phyloP scores from a whole-genome alignment of 2,888 invertebrate species.

The Mesorhabditis spiculigera region DNA sequence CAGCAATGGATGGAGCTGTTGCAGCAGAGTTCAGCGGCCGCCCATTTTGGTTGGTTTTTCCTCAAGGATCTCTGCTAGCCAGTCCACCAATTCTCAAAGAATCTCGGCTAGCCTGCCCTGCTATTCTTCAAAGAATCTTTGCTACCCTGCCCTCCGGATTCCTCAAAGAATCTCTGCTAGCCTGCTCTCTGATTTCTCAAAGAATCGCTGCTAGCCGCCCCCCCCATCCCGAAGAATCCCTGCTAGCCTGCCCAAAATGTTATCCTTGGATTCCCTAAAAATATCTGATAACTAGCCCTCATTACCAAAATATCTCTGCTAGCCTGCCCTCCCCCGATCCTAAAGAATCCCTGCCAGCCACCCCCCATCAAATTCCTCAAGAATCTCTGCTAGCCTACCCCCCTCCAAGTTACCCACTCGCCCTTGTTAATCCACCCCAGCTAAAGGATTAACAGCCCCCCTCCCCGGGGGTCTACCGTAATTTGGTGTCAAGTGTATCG shows the following conservation, averaged over 20 bases:
- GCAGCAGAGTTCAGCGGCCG: slow-evolving; percentile 35
- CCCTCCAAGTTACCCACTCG: background rate
- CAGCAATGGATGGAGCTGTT: slow-evolving; percentile 50
- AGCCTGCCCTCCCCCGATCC: too few species aligned
- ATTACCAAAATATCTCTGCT: too few species aligned
- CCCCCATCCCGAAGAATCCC: background rate
- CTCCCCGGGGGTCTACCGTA: background rate
- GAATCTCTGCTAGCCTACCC: background rate
- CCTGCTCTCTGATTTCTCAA: too few species aligned
- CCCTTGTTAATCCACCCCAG: background rate
- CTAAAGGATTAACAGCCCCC: too few species aligned
- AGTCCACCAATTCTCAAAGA: background rate
- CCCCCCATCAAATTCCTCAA: background rate
- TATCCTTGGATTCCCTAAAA: too few species aligned
- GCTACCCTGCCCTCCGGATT: background rate
- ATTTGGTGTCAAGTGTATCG: slow-evolving; percentile 1
- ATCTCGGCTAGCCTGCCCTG: background rate
- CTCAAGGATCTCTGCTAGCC: background rate
- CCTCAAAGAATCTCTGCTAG: background rate
- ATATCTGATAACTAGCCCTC: too few species aligned
- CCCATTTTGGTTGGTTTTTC: slow-evolving; percentile 33
- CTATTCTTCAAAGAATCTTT: too few species aligned
- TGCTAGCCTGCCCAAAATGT: too few species aligned
- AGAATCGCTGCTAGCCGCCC: background rate
- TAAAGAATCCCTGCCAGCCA: too few species aligned